Conservation (phyloP, 1,140 invertebrate species). For the Cylas formicarius region DNA sequence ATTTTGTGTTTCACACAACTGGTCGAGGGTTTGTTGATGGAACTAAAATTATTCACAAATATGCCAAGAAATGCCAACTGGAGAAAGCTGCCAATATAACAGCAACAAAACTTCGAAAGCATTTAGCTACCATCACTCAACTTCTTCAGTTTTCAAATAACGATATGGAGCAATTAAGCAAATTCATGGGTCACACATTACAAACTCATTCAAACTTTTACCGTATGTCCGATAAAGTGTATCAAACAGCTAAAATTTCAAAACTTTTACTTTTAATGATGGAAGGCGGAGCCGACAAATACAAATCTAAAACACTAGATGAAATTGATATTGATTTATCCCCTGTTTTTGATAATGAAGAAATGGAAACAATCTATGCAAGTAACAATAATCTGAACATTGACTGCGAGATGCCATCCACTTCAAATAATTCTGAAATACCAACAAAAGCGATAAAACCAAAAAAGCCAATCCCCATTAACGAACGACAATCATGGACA, state of each 20-base stretch:
- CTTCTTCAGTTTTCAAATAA: slow-evolving; percentile 16
- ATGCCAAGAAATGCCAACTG: too few relatives aligned
- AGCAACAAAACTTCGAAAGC: slow-evolving; percentile 18
- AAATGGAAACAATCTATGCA: too few relatives aligned
- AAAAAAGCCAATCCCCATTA: too few relatives aligned
- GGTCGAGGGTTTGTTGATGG: slow-evolving; percentile 28
- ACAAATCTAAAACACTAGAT: slow-evolving; percentile 9
- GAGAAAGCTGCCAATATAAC: too few relatives aligned
- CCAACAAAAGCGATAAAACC: too few relatives aligned
- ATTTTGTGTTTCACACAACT: slow-evolving; percentile 26
- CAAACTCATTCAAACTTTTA: slow-evolving; percentile 7
- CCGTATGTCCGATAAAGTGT: slow-evolving; percentile 7
- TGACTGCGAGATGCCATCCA: too few relatives aligned
- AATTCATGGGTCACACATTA: slow-evolving; percentile 14
- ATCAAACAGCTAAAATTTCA: slow-evolving; percentile 12
- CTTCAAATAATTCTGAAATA: too few relatives aligned
- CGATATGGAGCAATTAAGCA: slow-evolving; percentile 9
- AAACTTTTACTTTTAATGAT: slow-evolving; percentile 14
- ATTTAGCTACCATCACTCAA: slow-evolving; percentile 16
- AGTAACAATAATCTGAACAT: too few relatives aligned
- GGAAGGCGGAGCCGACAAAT: slow-evolving; percentile 11
- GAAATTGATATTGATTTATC: slow-evolving; percentile 16
- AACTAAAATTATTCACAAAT: slow-evolving; percentile 32
- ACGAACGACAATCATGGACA: too few relatives aligned
- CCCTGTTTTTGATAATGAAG: too few relatives aligned